phyloP scores from a whole-genome alignment of 1,140 invertebrate genomes.

The Littorina saxatilis region DNA sequence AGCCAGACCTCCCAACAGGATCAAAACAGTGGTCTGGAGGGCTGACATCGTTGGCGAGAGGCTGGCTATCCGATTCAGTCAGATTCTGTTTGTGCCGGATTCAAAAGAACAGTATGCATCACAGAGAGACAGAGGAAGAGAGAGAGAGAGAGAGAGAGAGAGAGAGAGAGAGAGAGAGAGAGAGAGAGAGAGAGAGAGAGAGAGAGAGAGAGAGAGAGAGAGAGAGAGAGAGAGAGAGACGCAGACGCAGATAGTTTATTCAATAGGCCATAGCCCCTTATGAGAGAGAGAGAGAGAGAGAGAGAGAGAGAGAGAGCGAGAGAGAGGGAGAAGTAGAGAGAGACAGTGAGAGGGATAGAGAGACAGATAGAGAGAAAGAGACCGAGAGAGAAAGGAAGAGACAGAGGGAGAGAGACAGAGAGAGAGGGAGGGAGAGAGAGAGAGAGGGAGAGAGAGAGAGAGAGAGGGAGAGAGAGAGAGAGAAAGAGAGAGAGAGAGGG shows the following conservation, averaged over 20 bases:
- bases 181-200: not conserved
- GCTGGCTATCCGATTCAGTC: no score
- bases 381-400: not conserved
- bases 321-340: no score
- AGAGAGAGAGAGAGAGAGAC: not conserved
- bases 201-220: not conserved
- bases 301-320: not conserved
- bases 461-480: slow-evolving; percentile 2
- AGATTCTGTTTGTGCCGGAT: no score
- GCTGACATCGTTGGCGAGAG: no score
- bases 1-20: no score
- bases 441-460: not conserved
- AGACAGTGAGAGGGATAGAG: no score
- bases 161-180: not conserved
- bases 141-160: not conserved
- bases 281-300: slow-evolving; percentile 3
- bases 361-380: not conserved
- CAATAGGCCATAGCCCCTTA: no score
- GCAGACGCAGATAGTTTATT: no score
- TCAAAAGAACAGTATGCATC: no score
- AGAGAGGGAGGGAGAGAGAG: not conserved
- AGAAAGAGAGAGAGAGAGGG: not conserved
- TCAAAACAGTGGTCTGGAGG: no score
- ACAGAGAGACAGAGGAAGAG: not conserved
- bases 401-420: slow-evolving; percentile 8